Evolutionary conservation across 2,113 vertebrate species (phyloP).

Genomic region (Ivindomyrus marchei): DNA sequence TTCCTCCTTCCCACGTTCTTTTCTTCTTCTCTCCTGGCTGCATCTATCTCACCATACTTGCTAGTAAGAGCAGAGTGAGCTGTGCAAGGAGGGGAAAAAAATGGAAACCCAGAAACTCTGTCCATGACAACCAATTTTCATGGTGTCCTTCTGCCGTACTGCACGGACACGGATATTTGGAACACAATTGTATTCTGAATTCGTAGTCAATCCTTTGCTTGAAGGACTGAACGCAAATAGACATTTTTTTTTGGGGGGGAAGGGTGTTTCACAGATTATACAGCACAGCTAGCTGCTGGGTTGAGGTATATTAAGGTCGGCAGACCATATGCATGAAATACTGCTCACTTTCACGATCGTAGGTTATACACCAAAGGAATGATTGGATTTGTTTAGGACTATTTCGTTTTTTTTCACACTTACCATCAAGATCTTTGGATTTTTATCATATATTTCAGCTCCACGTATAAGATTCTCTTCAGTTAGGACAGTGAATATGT

Average conservation of each 20-base stretch:
- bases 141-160: neutral
- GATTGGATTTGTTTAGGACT: neutral
- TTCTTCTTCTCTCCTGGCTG: neutral
- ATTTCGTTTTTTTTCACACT: neutral
- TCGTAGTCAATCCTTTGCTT: neutral
- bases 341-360: neutral
- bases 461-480: neutral
- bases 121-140: neutral
- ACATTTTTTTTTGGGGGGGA: neutral
- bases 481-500: neutral
- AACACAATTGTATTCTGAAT: neutral
- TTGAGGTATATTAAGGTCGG: neutral
- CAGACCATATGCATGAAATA: neutral
- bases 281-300: neutral
- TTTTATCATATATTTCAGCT: neutral
- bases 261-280: neutral
- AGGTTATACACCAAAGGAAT: neutral
- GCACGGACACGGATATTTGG: neutral
- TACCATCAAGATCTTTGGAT: neutral
- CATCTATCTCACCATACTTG: neutral
- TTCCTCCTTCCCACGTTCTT: neutral
- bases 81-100: neutral
- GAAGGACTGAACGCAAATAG: neutral
- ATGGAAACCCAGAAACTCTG: neutral
- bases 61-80: neutral